Conservation (phyloP, 2,113 vertebrate species). For the Brienomyrus brachyistius region DNA sequence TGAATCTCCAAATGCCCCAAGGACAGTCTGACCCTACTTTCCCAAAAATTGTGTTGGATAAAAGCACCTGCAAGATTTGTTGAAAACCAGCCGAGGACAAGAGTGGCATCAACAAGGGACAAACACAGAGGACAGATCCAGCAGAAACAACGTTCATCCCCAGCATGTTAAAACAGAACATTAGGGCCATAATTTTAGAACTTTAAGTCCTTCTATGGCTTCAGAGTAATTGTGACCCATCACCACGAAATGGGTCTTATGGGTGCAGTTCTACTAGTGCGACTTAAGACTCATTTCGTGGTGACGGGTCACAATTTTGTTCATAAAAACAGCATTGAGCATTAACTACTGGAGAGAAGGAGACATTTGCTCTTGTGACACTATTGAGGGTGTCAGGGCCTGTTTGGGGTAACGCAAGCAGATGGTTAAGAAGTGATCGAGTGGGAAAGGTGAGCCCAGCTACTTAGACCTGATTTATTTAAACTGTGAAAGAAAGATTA, state of each 20-base stretch:
- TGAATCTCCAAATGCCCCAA: not conserved
- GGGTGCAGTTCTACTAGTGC: no score
- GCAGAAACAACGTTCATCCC: not conserved
- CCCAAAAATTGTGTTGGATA: not conserved
- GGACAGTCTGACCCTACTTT: not conserved
- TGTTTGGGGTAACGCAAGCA: not conserved
- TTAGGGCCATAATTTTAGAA: not conserved
- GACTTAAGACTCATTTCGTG: no score
- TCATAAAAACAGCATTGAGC: not conserved
- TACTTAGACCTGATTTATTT: not conserved
- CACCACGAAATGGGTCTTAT: no score
- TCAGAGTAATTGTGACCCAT: not conserved
- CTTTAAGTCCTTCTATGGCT: not conserved
- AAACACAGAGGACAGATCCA: not conserved
- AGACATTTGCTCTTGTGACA: not conserved
- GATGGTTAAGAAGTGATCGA: not conserved
- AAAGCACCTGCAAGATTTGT: not conserved
- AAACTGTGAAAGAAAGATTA: not conserved
- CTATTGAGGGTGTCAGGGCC: not conserved
- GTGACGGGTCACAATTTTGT: not conserved
- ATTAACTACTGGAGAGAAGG: not conserved
- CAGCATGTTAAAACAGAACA: not conserved
- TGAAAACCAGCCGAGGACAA: not conserved
- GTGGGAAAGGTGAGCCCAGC: not conserved
- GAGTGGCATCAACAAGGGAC: not conserved